These are phyloP conservation scores for Ernsta delagoae DNA, from an alignment of 2,888 invertebrate genomes.

Conservation along the genomic window DNA sequence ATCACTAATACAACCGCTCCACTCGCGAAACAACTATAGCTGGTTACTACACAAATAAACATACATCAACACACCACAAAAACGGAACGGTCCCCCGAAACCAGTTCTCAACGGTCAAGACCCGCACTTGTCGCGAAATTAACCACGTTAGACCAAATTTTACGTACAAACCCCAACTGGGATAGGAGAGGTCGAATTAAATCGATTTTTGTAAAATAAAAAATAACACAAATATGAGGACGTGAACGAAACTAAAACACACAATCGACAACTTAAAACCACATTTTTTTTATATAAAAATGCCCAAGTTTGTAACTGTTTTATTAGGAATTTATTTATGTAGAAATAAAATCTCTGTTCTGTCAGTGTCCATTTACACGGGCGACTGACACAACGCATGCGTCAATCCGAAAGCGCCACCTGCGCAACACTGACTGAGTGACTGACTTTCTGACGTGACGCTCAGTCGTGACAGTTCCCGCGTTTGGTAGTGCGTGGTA, in stretches of 20 bases:
- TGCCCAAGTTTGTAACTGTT: conserved; percentile 58
- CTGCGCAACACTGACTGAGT: no score
- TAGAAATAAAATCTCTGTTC: conserved; percentile 58
- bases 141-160: conserved; percentile 58
- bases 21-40: no score
- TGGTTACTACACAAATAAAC: conserved; percentile 59
- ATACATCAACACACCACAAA: conserved; percentile 62
- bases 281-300: conserved; percentile 57
- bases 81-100: conserved; percentile 73
- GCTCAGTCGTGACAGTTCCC: no score
- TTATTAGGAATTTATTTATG: conserved; percentile 52
- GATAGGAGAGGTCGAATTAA: conserved; percentile 60
- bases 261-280: conserved; percentile 45
- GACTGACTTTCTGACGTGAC: no score
- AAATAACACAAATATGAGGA: conserved; percentile 47
- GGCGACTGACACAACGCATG: conserved; percentile 58
- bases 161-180: conserved; percentile 63
- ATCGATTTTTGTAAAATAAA: conserved; percentile 68
- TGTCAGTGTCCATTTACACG: conserved; percentile 68
- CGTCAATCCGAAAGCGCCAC: conserved; percentile 58
- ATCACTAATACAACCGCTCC: no score
- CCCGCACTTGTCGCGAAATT: conserved; percentile 74
- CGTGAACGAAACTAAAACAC: conserved; percentile 46
- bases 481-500: no score
- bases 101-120: conserved; percentile 68